Base-by-base conservation (phyloP, 2,888 invertebrate species). In the Tipula helvola region DNA sequence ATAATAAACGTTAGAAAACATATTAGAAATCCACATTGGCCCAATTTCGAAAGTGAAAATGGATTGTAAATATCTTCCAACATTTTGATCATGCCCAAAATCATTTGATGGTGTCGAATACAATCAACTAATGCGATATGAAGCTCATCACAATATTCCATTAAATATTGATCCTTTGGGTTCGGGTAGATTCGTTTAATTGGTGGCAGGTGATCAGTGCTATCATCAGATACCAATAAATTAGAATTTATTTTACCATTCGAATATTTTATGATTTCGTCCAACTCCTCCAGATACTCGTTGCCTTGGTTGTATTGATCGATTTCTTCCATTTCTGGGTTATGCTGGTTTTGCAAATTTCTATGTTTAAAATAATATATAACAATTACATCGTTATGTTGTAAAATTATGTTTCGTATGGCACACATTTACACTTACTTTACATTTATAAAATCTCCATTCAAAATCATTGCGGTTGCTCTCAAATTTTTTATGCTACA, bases 1-100 rank as follows among this genome's bases (percentile, higher is more conserved):
- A 89, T 89, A 0, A 90, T 89, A 87, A 91, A 91, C 5, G 90
- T 89, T 44, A 90, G 89, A 57, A 91, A 88, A 86, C 91, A 91
- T 87, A 90, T 88, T 3, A 91, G 88, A 13, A 90, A 88, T 0
- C 90, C 90, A 0, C 90, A 89, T 86, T 90, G 89, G 0, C 89
- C 88, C 12, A 90, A 89, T 88, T 91, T 91, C 0, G 90, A 88
- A 36, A 91, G 88, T 88, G 90, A 90, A 87, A 91, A 89, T 0
- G 90, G 89, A 87, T 89, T 89, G 86, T 90, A 91, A 87, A 92
- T 91, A 0, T 87, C 86, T 87, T 92, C 91, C 88, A 91, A 89
- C 87, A 88, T 88, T 5, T 88, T 84, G n/a, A 90, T 88, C 7
- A 89, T 88, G 3, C 88, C 85, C 39, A 90, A 83, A 36, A 91